Base-by-base conservation (phyloP, 1,140 invertebrate species). In the Hesperophylax magnus region DNA sequence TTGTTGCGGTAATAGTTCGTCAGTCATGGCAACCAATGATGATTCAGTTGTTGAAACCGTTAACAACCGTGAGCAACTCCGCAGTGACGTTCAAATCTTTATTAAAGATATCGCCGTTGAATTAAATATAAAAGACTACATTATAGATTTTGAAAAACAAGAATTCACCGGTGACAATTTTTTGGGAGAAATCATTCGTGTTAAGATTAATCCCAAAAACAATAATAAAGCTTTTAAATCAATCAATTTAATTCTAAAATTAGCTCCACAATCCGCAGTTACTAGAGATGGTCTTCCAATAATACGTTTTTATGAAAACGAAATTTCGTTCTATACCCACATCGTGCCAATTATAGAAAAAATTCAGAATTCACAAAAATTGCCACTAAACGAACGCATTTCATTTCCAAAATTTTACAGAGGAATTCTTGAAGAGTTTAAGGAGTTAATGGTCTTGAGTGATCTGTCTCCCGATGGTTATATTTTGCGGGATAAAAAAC, bases 391-490 rank as follows among this genome's bases (percentile, higher is more conserved):
- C 3, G 71, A 75, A 54, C 15, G 71, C 18, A 14, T 75, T 7
- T 18, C 22, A 22, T 75, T 75, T 53, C 47, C 54, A 20, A 75
- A 77, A 22, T 77, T 67, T 18, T 78, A 80, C 47, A 67, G 52
- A n/a, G 71, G 60, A 9, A 39, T 82, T 24, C 14, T 53, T 17
- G 79, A 75, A 54, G 47, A 93, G 92, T 20, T 53, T 3, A 54
- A 77, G 31, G 81, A 83, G 39, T 20, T 91, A 14, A 86, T 91
- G 1, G 87, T 89, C 2, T 88, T 93, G 86, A 92, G 93, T 74
- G 92, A 93, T 84, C 81, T 92, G 14, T 81, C 83, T 11, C 84
- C 85, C 9, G 85, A 84, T 20, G 91, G 90, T 3, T 93, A 90
- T 78, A 86, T 85, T 14, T 92, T 92, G 88, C 87, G 85, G 3